Evolutionary conservation across 2,113 vertebrate species (phyloP), one percentile per base, ranked within the genome.

Genomic region (Lepus timidus): DNA sequence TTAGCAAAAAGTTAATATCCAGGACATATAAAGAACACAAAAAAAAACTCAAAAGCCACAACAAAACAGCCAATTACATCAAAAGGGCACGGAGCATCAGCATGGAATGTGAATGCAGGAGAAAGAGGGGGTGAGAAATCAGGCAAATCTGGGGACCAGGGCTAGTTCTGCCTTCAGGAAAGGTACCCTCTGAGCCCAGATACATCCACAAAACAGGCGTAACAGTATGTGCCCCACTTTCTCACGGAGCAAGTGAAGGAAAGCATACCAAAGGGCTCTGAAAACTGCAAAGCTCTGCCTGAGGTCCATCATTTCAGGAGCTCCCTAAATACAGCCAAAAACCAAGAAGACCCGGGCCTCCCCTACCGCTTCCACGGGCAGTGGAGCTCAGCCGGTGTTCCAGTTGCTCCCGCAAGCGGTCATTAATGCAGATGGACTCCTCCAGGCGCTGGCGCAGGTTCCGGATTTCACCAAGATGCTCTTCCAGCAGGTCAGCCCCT

Each of bases 351-450:
- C 27, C 4, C 1, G 0, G 70, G 33, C 10, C 52, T 39, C 0
- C 20, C 94, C 4, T 97, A 99, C 99, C 99, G 0, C 94, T 98
- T 13, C 97, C 97, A 0, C 96, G 95, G 79, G 95, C 0, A 0
- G 98, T 85, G 8, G 97, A 97, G 52, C 98, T 97, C 91, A 99
- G 98, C 27, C 98, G 97, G 36, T 97, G 97, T 79, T 99, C 98
- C 19, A 99, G 98, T 97, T 99, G 99, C 93, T 98, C 98, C 65
- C 99, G 96, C 29, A 99, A 98, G 9, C 98, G 98, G 85, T 99
- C 99, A 0, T 99, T 99, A 96, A 98, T 99, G 95, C 98, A 98
- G 96, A 99, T 99, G 96, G 99, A 99, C 83, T 99, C 99, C 94
- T 99, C 99, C 1, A 99, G 98, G 64, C 98, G 98, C 97, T 98